Base-by-base conservation (phyloP, 2,888 invertebrate genomes). In the Priocnemis perturbator region DNA sequence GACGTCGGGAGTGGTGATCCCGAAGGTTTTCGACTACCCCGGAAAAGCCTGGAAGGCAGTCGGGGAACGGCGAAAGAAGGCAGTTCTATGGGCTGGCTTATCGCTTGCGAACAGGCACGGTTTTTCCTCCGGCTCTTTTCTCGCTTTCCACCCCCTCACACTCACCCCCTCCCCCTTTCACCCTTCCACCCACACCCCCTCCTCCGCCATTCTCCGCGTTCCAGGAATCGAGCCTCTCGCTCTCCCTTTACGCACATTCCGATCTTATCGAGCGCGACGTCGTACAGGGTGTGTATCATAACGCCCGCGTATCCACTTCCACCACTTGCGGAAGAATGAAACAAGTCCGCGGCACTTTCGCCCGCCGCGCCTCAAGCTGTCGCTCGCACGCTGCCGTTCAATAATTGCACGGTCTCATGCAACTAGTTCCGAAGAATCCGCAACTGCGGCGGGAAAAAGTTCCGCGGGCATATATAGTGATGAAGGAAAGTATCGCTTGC, bases 81-180 rank as follows among this genome's bases (percentile, higher is more conserved):
- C 83, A 82, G 84, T 85, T 84, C 84, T 83, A 83, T 83, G 84
- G 83, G 81, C 77, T 79, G 79, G 84, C 86, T 86, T 86, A 86
- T 86, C 86, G 84, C 83, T 77, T 64, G 81, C 80, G 78, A 85
- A 81, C 86, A 86, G 86, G 82, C 86, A 77, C 77, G 79, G 74
- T 80, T 80, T 80, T 80, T 80, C 67, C 77, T 72, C 74, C 74
- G 65, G 64, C 75, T 77, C 72, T 71, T 71, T 74, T 61, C 74
- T 74, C 77, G 75, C 73, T 73, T 66, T 70, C 64, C 64, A 67
- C 68, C 66, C 52, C 70, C 26, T 50, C 53, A 66, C 64, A 19
- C 48, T 69, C 45, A 15, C 56, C 56, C 62, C 21, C 62, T 45
- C 61, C 23, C 64, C n/a, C 26, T 69, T 58, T 63, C 55, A 64